Evolutionary conservation across 2,888 invertebrate genomes (phyloP).

Genomic region (Lepidochrysops patricia): DNA sequence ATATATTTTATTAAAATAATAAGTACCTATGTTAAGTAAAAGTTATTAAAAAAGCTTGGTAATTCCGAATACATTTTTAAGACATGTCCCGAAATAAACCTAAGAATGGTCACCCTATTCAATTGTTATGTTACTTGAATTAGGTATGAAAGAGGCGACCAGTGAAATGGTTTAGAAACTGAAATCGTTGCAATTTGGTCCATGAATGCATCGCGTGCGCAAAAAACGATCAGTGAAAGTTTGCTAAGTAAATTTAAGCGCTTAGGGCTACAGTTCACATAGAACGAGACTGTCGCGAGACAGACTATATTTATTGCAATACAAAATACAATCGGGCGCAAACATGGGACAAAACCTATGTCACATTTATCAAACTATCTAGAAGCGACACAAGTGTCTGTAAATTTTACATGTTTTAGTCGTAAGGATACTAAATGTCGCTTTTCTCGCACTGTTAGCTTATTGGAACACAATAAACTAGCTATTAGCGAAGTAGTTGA

Average conservation of each 20-base stretch:
- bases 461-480: background rate
- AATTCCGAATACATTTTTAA: background rate
- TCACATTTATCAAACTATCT: no score
- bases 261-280: background rate
- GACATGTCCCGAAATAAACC: constrained; percentile 3
- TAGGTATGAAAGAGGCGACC: constrained; percentile 14
- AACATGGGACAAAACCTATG: no score
- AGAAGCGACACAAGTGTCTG: no score
- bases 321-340: no score
- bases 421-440: no score
- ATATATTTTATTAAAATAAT: no score
- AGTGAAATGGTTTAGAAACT: constrained; percentile 24
- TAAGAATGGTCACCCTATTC: constrained; percentile 12
- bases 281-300: no score
- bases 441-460: background rate
- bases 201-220: constrained; percentile 12
- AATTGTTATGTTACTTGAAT: constrained; percentile 25
- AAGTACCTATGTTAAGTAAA: no score
- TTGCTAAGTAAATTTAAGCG: background rate
- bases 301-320: no score
- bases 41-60: no score
- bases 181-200: constrained; percentile 16
- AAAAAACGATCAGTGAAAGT: constrained; percentile 13
- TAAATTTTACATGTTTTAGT: no score
- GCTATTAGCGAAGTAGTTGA: background rate